A percentile compares a stretch with the other conserved stretches of the same genome.
phyloP scores from a whole-genome alignment of 2,888 invertebrate genomes.

The Ophion obscuratus region DNA sequence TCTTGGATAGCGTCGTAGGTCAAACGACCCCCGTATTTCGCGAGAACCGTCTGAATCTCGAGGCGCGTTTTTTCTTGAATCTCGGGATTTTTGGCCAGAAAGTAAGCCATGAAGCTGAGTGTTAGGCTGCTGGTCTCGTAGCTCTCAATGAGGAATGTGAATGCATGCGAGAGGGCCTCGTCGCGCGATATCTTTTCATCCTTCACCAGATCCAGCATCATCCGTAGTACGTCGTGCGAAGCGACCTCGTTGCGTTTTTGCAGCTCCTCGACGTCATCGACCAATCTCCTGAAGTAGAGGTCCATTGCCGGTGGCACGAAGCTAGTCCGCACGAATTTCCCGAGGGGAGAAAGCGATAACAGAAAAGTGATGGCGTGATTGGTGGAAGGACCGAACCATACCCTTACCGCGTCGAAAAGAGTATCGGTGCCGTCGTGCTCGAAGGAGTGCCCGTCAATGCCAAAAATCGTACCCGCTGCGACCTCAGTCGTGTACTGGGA shows the following conservation, averaged over 20 bases:
- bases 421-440: conserved; percentile 4
- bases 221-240: conserved; percentile 83
- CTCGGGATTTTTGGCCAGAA: conserved; percentile 82
- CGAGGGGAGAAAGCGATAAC: conserved; percentile 45
- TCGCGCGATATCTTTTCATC: conserved; percentile 70
- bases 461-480: conserved; percentile 36
- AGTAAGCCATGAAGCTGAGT: conserved; percentile 83
- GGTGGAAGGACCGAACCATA: conserved; percentile 60
- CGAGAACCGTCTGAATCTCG: conserved; percentile 81
- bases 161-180: conserved; percentile 82
- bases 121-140: conserved; percentile 85
- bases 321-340: conserved; percentile 29
- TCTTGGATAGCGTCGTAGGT: conserved; percentile 84
- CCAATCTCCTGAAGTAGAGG: conserved; percentile 63
- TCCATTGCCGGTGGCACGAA: conserved; percentile 63
- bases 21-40: conserved; percentile 78
- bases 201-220: conserved; percentile 79
- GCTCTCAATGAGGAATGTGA: conserved; percentile 85
- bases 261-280: conserved; percentile 61
- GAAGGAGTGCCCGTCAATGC: conserved; percentile 54
- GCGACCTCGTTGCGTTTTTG: conserved; percentile 60
- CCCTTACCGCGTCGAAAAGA: conserved; percentile 48
- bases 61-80: conserved; percentile 83
- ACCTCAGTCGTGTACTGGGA: conserved; percentile 54
- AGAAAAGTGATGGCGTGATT: conserved; percentile 21